Base-by-base conservation (phyloP, 2,113 vertebrate genomes). In the Aepyceros melampus region DNA sequence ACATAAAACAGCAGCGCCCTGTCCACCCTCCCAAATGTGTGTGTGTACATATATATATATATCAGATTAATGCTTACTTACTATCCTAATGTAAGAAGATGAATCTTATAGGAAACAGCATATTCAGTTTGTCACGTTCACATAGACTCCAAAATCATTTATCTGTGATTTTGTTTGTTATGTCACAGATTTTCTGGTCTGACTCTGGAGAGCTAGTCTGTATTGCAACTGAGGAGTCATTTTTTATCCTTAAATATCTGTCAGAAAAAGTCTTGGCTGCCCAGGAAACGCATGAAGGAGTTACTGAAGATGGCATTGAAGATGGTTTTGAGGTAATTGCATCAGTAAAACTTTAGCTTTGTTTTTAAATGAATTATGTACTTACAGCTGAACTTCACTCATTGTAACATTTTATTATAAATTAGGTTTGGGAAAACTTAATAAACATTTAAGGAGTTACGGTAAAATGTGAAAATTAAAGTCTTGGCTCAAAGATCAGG, bases 121-220 rank as follows among this genome's bases (percentile, higher is more conserved):
- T 88, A 8, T 89, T 31, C 43, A 76, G 27, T 95, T 88, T 67
- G 14, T 93, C 31, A 2, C 55, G 40, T 49, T 49, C 8, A 1
- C 33, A 25, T 43, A 93, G 51, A 96, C 96, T 92, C 76, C 55
- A 7, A 78, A 91, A 88, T 84, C 71, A 6, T 8, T 93, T 60
- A 55, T 62, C 58, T 89, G 0, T 95, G 87, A 56, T 95, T 96
- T 56, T 98, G 8, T 83, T 97, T 98, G 62, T 97, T 49, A 51
- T 93, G 9, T 60, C 98, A 33, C 98, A 99, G 99, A 99, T 99
- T 98, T 99, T 99, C 99, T 99, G 99, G 99, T 99, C 99, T 53
- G 99, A 99, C 98, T 99, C 99, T 23, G 99, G 99, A 90, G 99
- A 99, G 97, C 99, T 99, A n/a, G 99, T 99, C 92, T 99, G 99